Conservation (phyloP, 2,797 vertebrate genomes). For the Lemur catta region DNA sequence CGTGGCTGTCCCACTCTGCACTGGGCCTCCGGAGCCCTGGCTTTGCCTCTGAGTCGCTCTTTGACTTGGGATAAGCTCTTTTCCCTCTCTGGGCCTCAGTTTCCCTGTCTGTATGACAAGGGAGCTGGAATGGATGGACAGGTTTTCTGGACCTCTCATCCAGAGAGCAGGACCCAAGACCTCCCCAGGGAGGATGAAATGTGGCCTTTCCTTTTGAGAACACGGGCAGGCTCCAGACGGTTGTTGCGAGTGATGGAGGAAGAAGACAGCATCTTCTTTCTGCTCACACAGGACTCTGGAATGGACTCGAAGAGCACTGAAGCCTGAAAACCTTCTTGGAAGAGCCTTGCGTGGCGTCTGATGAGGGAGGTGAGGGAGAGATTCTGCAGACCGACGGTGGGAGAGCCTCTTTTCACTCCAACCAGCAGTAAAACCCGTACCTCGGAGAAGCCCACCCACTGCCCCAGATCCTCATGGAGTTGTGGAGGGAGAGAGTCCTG, state of each 20-base stretch:
- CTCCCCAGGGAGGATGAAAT: background rate
- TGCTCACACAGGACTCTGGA: background rate
- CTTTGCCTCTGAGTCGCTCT: background rate
- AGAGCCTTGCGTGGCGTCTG: background rate
- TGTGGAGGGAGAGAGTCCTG: background rate
- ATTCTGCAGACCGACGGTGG: background rate
- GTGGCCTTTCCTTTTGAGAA: background rate
- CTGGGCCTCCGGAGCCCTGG: background rate
- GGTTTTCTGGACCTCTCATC: background rate
- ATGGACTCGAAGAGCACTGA: background rate
- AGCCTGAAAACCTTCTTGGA: background rate
- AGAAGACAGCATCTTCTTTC: background rate
- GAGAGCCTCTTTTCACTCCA: background rate
- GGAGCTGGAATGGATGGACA: background rate
- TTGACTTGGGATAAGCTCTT: background rate
- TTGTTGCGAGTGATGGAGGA: background rate
- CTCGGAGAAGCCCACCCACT: accelerated
- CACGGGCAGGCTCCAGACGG: background rate
- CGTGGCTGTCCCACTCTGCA: accelerated
- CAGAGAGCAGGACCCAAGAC: background rate
- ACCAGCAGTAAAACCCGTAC: background rate
- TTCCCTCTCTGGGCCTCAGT: background rate
- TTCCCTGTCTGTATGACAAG: background rate
- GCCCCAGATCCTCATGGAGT: too few relatives aligned
- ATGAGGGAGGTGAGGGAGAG: background rate